Conservation (phyloP, 2,797 vertebrate species). For the Petrocephalus schoutedeni region DNA sequence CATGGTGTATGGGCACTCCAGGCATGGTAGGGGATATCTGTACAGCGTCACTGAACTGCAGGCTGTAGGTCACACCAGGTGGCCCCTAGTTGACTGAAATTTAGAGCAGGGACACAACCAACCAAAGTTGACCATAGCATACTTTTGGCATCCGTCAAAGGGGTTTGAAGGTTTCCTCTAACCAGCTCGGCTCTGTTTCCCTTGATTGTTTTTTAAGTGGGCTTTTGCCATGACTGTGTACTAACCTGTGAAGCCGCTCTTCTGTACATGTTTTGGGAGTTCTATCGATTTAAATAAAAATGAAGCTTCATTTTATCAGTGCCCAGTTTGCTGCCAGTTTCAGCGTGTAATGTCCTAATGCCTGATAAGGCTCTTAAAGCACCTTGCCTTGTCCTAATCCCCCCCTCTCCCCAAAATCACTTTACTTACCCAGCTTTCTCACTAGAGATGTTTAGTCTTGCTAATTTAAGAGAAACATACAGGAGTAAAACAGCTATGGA, state of each 20-base stretch:
- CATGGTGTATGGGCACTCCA: background rate
- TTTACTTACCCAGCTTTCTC: conserved; percentile 26
- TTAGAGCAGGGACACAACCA: background rate
- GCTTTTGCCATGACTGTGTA: conserved; percentile 51
- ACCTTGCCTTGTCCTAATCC: conserved; percentile 49
- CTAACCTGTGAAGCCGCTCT: conserved; percentile 44
- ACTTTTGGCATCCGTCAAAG: background rate
- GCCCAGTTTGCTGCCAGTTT: conserved; percentile 49
- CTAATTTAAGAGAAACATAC: conserved; percentile 54
- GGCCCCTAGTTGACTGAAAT: background rate
- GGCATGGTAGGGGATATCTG: background rate
- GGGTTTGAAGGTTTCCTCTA: conserved; percentile 2
- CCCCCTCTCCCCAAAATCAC: conserved; percentile 41
- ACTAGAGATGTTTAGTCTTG: conserved; percentile 35
- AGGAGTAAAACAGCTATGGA: conserved; percentile 63
- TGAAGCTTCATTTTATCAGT: conserved; percentile 58
- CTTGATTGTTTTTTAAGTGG: background rate
- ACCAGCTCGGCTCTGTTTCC: conserved; percentile 5
- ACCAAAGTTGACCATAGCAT: background rate
- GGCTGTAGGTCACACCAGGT: background rate
- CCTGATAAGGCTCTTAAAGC: conserved; percentile 54
- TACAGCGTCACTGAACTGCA: background rate
- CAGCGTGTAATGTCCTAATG: conserved; percentile 43
- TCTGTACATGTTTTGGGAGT: conserved; percentile 36
- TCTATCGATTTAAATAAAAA: conserved; percentile 40